These are phyloP conservation scores for Oscarella lobularis DNA, from an alignment of 37 sponge, comb jelly and placozoan genomes.

Conservation along the genomic window DNA sequence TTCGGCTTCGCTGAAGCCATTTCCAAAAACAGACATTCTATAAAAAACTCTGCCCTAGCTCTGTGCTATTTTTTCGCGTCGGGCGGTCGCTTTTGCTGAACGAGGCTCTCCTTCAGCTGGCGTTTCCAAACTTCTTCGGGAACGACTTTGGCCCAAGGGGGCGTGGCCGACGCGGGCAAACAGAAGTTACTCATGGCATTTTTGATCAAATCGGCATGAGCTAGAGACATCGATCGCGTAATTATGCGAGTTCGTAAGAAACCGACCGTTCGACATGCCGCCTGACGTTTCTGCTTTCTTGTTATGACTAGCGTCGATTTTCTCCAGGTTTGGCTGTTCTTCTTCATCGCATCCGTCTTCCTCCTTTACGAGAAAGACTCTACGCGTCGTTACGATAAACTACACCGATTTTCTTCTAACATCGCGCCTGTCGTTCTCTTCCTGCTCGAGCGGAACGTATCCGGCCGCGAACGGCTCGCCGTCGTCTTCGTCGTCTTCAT, in stretches of 20 bases:
- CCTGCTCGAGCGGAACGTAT: neutral
- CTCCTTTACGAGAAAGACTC: neutral
- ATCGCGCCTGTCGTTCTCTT: neutral
- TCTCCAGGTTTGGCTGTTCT: neutral
- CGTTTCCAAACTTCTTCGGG: slow-evolving; percentile 83
- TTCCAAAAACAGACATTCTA: too few relatives aligned
- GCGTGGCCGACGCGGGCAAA: slow-evolving; percentile 29
- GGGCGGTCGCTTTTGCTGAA: too few relatives aligned
- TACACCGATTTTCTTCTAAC: neutral
- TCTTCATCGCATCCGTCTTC: neutral
- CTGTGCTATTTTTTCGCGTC: too few relatives aligned
- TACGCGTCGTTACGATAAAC: neutral
- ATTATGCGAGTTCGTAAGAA: too few relatives aligned
- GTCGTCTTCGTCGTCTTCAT: slow-evolving; percentile 2
- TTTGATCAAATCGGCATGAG: slow-evolving; percentile 34
- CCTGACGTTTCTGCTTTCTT: too few relatives aligned
- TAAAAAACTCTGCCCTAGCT: too few relatives aligned
- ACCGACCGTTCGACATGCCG: too few relatives aligned
- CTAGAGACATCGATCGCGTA: too few relatives aligned
- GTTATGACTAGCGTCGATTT: neutral
- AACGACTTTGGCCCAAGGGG: slow-evolving; percentile 68
- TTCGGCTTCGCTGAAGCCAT: too few relatives aligned
- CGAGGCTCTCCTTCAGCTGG: slow-evolving; percentile 37
- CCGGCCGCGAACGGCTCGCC: neutral
- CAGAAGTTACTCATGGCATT: slow-evolving; percentile 59